Base-by-base conservation (phyloP, 2,797 vertebrate species). In the Sebastes melanostomus region DNA sequence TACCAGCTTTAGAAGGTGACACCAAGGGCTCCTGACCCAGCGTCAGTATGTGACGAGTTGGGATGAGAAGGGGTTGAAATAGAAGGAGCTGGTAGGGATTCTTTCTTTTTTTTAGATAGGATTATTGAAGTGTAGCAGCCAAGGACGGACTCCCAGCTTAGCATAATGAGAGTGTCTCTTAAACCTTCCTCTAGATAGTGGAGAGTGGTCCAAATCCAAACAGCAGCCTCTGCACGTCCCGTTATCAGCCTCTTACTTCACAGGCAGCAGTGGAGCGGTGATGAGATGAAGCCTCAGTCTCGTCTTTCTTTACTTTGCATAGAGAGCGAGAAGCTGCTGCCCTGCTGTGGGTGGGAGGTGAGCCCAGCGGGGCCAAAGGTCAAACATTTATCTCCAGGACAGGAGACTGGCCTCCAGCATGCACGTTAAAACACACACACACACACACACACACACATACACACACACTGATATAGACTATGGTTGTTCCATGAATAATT, bases 141-240 rank as follows among this genome's bases (percentile, higher is more conserved):
- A 66, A 5, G 13, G 71, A 68, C 32, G 13, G 61, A 68, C 82
- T 81, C 20, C 22, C 72, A 74, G 75, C 11, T 88, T 85, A 82
- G 81, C 81, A 84, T 86, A 81, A 87, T 89, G 68, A 82, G 78
- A 54, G 62, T 72, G 73, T 75, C 81, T 77, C 62, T 75, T 67
- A 84, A 83, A 84, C 60, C 60, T 81, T 73, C 63, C 71, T 81
- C 65, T 16, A 34, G 68, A 75, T 83, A 81, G 66, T 56, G 63
- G 52, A 68, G 50, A 69, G 72, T 67, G 60, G 27, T 60, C 65
- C 65, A 67, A 82, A 83, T 86, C 80, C 66, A 87, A 81, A 85
- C 84, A 73, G 81, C 72, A 80, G 56, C 59, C 80, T 52, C 63
- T 75, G 72, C 72, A 60, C 11, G 27, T 78, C 58, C 83, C 4